A percentile compares a stretch with the other conserved stretches of the same genome.
phyloP scores from a whole-genome alignment of 2,888 invertebrate species.

The Hyposoter dolosus region DNA sequence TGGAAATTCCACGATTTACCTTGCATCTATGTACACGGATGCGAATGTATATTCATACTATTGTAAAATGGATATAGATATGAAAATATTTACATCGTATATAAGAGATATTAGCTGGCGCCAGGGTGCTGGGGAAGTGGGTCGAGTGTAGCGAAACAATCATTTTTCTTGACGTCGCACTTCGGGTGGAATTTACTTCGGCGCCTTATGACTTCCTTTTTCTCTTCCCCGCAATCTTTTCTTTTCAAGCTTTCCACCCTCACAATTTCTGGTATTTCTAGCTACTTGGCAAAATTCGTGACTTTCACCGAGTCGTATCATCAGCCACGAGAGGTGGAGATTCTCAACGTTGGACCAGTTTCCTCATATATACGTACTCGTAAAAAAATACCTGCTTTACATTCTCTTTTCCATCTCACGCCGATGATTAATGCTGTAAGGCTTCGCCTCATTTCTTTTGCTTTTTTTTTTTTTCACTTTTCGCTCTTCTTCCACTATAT shows the following conservation, averaged over 20 bases:
- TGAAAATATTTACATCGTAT: conserved; percentile 18
- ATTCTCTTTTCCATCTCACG: conserved; percentile 44
- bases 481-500: conserved; percentile 40
- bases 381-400: conserved; percentile 18
- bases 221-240: conserved; percentile 1
- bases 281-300: conserved; percentile 58
- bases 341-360: conserved; percentile 25
- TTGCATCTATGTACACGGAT: not conserved
- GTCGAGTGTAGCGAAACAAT: conserved; percentile 74
- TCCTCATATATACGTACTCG: conserved; percentile 7
- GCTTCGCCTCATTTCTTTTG: conserved; percentile 50
- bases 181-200: conserved; percentile 74
- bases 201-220: conserved; percentile 66
- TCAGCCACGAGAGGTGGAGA: conserved; percentile 11
- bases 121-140: conserved; percentile 71
- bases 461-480: conserved; percentile 27
- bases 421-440: conserved; percentile 61
- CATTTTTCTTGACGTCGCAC: conserved; percentile 75
- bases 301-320: conserved; percentile 56
- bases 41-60: not conserved
- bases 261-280: conserved; percentile 35
- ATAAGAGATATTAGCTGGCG: conserved; percentile 72
- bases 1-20: not conserved
- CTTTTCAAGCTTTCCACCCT: not conserved
- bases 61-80: not conserved